phyloP scores from a whole-genome alignment of 1,140 invertebrate species.

The Caerostris extrusa region DNA sequence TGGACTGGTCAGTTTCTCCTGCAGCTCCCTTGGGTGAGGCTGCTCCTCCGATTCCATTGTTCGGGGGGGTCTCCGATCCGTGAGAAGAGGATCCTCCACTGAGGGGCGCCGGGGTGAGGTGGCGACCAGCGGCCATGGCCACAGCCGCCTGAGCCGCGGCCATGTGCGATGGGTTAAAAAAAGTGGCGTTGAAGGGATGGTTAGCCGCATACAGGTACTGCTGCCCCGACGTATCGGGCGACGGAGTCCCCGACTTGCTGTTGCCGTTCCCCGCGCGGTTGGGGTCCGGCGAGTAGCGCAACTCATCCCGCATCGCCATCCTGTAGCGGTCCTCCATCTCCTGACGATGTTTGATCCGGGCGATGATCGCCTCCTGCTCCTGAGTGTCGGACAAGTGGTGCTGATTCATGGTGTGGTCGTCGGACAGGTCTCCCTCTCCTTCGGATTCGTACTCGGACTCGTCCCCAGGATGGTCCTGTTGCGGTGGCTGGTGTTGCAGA shows the following conservation, averaged over 20 bases:
- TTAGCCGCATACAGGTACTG: constrained; percentile 73
- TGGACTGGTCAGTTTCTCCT: constrained; percentile 69
- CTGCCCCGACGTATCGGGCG: constrained; percentile 29
- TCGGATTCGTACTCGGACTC: constrained; percentile 67
- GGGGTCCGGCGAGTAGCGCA: constrained; percentile 33
- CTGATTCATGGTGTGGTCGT: constrained; percentile 31
- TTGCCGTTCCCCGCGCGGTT: neutral
- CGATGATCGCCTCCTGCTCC: neutral
- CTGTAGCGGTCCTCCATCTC: constrained; percentile 19
- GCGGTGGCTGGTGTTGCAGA: constrained; percentile 38
- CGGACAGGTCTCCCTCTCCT: constrained; percentile 50
- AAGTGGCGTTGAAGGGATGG: neutral
- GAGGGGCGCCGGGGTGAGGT: neutral
- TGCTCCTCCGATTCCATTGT: constrained; percentile 34
- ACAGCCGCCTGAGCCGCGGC: constrained; percentile 16
- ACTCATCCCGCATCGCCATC: constrained; percentile 60
- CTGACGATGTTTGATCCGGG: neutral
- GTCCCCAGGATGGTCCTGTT: neutral
- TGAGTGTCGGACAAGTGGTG: neutral
- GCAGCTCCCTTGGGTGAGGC: neutral
- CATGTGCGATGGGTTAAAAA: constrained; percentile 41
- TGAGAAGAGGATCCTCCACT: constrained; percentile 30
- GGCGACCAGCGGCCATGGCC: neutral
- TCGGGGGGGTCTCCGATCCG: constrained; percentile 63
- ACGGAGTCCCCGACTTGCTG: constrained; percentile 65